Evolutionary conservation across 1,140 invertebrate species (phyloP).

Genomic region (Sesamia nonagrioides): DNA sequence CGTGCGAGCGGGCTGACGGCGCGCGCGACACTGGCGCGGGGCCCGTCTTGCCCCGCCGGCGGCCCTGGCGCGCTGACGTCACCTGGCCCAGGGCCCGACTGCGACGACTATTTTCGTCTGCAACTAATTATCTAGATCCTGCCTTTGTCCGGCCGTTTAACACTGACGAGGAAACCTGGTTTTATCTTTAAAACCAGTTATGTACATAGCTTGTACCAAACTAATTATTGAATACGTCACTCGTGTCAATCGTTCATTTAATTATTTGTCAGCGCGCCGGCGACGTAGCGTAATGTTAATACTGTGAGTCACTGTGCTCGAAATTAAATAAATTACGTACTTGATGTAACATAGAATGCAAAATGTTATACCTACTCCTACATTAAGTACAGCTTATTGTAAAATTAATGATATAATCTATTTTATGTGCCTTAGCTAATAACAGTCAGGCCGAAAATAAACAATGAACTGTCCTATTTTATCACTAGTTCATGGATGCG

Average conservation of each 20-base stretch:
- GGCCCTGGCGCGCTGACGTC: slow-evolving; percentile 84
- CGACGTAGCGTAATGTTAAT: slow-evolving; percentile 37
- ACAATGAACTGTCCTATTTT: slow-evolving; percentile 1
- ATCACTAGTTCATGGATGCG: neutral
- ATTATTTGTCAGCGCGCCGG: slow-evolving; percentile 47
- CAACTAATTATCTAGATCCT: slow-evolving; percentile 84
- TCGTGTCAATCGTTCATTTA: slow-evolving; percentile 44
- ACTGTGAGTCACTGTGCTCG: slow-evolving; percentile 54
- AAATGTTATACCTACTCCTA: neutral
- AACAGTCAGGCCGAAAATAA: neutral
- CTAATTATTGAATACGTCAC: slow-evolving; percentile 55
- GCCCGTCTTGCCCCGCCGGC: slow-evolving; percentile 85
- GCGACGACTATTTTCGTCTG: slow-evolving; percentile 84
- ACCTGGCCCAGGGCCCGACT: slow-evolving; percentile 85
- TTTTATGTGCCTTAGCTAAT: slow-evolving; percentile 13
- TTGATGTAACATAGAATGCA: slow-evolving; percentile 3
- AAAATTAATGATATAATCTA: neutral
- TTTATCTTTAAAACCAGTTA: slow-evolving; percentile 60
- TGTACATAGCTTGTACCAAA: slow-evolving; percentile 40
- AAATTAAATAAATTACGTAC: slow-evolving; percentile 38
- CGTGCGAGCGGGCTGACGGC: slow-evolving; percentile 83
- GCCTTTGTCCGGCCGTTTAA: slow-evolving; percentile 79
- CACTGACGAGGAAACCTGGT: slow-evolving; percentile 81
- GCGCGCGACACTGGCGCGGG: slow-evolving; percentile 86
- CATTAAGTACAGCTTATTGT: slow-evolving; percentile 18